phyloP scores from a whole-genome alignment of 2,797 vertebrate genomes.

The Peromyscus aztecus region DNA sequence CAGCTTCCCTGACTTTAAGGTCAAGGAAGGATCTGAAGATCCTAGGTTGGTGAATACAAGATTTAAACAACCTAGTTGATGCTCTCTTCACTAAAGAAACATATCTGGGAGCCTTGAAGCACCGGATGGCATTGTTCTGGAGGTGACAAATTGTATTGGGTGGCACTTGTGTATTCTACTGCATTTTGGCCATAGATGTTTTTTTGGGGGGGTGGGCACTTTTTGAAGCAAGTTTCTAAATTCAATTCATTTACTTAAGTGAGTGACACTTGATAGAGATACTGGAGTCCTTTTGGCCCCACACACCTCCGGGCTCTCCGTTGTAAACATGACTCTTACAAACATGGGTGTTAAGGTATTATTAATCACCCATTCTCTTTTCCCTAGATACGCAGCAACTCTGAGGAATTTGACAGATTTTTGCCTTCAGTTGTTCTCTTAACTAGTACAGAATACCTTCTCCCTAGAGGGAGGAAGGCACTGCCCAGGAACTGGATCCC shows the following conservation, averaged over 20 bases:
- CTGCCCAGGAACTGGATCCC: neutral
- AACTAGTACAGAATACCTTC: neutral
- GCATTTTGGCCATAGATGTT: neutral
- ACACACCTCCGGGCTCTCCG: neutral
- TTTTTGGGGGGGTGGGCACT: neutral
- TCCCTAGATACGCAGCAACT: neutral
- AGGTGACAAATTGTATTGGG: neutral
- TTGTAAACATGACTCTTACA: neutral
- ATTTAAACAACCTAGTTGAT: neutral
- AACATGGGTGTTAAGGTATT: neutral
- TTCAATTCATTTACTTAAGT: constrained; percentile 7
- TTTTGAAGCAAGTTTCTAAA: constrained; percentile 24
- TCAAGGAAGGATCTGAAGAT: constrained; percentile 17
- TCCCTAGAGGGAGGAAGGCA: neutral
- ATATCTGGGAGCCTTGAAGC: neutral
- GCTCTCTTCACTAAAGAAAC: neutral
- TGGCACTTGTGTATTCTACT: neutral
- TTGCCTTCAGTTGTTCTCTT: neutral
- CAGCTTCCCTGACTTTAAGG: neutral
- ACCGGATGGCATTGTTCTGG: neutral
- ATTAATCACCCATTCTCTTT: constrained; percentile 1
- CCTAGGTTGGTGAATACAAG: neutral
- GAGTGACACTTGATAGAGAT: neutral
- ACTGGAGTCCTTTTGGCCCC: neutral
- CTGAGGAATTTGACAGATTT: constrained; percentile 34